Conservation (phyloP, 2,113 vertebrate species). For the Actinemys pallida region DNA sequence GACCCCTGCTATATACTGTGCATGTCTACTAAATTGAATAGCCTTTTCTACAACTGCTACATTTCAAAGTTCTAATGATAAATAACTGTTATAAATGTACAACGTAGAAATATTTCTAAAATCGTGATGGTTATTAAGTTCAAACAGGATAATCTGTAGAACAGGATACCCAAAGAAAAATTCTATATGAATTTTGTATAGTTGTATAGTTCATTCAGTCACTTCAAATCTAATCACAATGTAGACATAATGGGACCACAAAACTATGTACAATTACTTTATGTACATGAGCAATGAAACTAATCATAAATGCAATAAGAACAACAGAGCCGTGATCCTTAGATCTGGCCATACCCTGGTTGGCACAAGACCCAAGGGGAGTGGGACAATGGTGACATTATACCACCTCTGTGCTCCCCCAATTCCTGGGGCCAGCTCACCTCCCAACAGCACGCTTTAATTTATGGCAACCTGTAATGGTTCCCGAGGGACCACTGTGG, state of each 20-base stretch:
- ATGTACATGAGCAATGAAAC: background rate
- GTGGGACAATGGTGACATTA: accelerated
- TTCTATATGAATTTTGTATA: background rate
- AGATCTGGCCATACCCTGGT: background rate
- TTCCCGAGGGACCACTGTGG: background rate
- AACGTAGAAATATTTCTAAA: background rate
- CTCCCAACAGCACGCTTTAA: background rate
- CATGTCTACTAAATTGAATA: accelerated
- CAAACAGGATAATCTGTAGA: background rate
- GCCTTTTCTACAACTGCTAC: background rate
- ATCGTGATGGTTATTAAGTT: background rate
- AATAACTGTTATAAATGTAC: background rate
- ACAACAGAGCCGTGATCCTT: background rate
- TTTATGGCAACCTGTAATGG: background rate
- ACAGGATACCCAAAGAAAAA: background rate
- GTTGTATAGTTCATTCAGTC: background rate
- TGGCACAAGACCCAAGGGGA: accelerated
- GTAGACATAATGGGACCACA: background rate
- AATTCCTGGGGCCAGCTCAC: background rate
- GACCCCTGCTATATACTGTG: background rate
- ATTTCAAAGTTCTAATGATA: background rate
- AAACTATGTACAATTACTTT: background rate
- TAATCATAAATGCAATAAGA: background rate
- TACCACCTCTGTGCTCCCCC: background rate
- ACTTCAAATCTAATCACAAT: background rate